A percentile compares a stretch with the other conserved stretches of the same genome.
These are phyloP conservation scores for Caenorhabditis sp. DNA, from an alignment of 2,888 invertebrate genomes.

Conservation along the genomic window DNA sequence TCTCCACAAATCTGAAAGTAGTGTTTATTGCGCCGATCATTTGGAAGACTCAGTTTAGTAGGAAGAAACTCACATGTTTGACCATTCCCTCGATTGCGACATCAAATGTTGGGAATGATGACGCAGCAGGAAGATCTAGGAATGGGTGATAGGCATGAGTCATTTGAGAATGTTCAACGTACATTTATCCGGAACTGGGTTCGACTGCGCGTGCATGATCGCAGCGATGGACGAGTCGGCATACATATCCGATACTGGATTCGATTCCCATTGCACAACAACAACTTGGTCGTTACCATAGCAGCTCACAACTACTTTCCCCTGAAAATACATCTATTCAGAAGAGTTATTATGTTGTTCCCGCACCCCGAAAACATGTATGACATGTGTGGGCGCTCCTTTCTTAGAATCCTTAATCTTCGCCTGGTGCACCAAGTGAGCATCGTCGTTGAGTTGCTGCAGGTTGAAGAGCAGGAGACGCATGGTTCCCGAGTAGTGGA, in stretches of 20 bases:
- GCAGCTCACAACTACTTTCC: constrained; percentile 39
- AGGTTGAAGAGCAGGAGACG: constrained; percentile 85
- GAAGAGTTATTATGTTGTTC: not conserved
- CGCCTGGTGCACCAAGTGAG: constrained; percentile 43
- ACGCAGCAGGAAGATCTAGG: constrained; percentile 43
- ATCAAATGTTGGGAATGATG: constrained; percentile 36
- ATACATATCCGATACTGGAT: constrained; percentile 97
- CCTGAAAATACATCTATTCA: constrained; percentile 31
- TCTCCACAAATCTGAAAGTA: constrained; percentile 67
- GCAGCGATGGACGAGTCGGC: constrained; percentile 95
- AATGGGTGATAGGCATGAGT: not conserved
- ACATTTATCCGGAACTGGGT: constrained; percentile 82
- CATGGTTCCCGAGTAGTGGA: constrained; percentile 90
- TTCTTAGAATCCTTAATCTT: constrained; percentile 66
- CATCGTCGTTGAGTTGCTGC: constrained; percentile 74
- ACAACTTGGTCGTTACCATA: constrained; percentile 85
- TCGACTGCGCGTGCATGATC: constrained; percentile 90
- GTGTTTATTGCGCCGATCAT: not conserved
- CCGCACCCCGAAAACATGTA: constrained; percentile 75
- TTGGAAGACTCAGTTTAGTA: too few relatives aligned
- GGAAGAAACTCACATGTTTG: constrained; percentile 52
- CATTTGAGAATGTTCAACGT: not conserved
- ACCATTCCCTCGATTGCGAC: constrained; percentile 60
- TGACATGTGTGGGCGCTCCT: constrained; percentile 67
- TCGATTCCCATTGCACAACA: constrained; percentile 95